Conservation (phyloP, 1,140 invertebrate genomes). For the Eumeta japonica region DNA sequence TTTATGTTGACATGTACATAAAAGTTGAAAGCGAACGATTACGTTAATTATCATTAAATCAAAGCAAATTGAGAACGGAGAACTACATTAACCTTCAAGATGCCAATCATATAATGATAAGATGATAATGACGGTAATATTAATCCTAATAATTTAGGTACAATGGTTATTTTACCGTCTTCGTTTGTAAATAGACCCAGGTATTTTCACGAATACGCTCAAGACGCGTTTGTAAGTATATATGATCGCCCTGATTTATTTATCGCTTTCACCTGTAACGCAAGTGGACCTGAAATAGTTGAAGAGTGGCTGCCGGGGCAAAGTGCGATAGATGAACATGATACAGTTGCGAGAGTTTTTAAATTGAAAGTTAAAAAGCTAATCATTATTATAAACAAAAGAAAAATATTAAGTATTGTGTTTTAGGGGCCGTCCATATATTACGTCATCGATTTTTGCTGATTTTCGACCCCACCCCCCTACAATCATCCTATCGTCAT, state of each 20-base stretch:
- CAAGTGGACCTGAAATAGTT: no score
- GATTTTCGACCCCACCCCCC: no score
- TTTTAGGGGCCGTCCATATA: no score
- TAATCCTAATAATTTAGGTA: no score
- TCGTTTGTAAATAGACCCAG: conserved; percentile 37
- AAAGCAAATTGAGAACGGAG: conserved; percentile 19
- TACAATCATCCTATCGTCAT: no score
- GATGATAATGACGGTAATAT: no score
- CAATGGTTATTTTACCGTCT: no score
- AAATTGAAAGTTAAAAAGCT: conserved; percentile 20
- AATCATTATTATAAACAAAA: conserved; percentile 20
- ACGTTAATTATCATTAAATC: conserved; percentile 16
- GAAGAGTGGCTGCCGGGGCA: conserved; percentile 25
- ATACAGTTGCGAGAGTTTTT: conserved; percentile 21
- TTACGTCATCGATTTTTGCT: no score
- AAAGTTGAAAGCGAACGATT: no score
- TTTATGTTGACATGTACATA: conserved; percentile 21
- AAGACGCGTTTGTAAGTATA: conserved; percentile 54
- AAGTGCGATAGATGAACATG: conserved; percentile 23
- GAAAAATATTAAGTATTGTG: conserved; percentile 22
- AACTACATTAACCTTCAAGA: no score
- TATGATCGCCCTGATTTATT: no score
- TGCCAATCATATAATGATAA: conserved; percentile 20
- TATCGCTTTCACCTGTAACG: no score
- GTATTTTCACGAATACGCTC: conserved; percentile 49